These are phyloP conservation scores for Listronotus oregonensis DNA, from an alignment of 1,140 invertebrate genomes.

Conservation along the genomic window DNA sequence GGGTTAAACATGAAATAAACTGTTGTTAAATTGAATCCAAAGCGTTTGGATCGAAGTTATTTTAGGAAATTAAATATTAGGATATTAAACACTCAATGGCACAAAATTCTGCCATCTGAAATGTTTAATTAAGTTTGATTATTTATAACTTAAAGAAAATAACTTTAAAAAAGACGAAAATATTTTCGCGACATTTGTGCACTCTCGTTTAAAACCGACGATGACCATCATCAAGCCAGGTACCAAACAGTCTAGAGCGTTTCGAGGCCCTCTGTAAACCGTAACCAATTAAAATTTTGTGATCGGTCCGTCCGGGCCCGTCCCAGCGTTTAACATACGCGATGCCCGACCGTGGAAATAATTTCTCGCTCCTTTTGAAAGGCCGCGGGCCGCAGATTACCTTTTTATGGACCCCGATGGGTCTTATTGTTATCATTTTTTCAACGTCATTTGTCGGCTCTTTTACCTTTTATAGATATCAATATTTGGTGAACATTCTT, in stretches of 20 bases:
- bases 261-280: slow-evolving; percentile 22
- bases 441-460: slow-evolving; percentile 28
- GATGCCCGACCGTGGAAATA: slow-evolving; percentile 26
- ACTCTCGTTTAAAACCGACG: too few species aligned
- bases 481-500: slow-evolving; percentile 32
- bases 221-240: slow-evolving; percentile 18
- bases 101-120: too few species aligned
- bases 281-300: slow-evolving; percentile 48
- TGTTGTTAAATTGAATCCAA: too few species aligned
- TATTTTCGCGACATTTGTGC: too few species aligned
- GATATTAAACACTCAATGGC: too few species aligned
- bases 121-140: too few species aligned
- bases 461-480: slow-evolving; percentile 25
- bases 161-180: too few species aligned
- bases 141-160: too few species aligned
- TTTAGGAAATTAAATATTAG: too few species aligned
- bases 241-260: slow-evolving; percentile 34
- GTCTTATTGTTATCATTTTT: slow-evolving; percentile 36
- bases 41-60: too few species aligned
- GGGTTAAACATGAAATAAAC: too few species aligned
- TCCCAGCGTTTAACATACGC: slow-evolving; percentile 44
- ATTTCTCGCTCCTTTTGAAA: slow-evolving; percentile 43
- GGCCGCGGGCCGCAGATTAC: slow-evolving; percentile 39
- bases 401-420: slow-evolving; percentile 40
- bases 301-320: slow-evolving; percentile 29